Percentiles rank a stretch among this genome's conserved stretches.
These are phyloP conservation scores for Aspiorhynchus laticeps DNA, from an alignment of 2,113 vertebrate species.

Conservation along the genomic window DNA sequence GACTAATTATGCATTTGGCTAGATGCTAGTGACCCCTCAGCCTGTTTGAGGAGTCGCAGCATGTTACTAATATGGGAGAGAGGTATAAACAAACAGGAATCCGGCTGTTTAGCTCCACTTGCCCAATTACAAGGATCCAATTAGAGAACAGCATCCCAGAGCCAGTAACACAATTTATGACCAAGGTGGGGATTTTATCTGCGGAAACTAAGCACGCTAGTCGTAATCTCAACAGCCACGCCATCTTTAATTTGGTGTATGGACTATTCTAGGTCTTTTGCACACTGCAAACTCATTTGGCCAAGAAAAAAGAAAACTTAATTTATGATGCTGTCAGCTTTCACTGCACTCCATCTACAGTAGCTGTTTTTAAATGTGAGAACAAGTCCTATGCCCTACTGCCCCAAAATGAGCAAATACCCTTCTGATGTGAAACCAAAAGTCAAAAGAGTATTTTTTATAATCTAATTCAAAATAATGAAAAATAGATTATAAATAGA, in stretches of 20 bases:
- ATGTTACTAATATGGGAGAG: constrained; percentile 60
- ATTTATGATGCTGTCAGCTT: constrained; percentile 22
- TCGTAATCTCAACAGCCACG: constrained; percentile 41
- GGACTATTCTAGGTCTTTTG: constrained; percentile 24
- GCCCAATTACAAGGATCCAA: constrained; percentile 64
- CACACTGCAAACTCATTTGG: constrained; percentile 32
- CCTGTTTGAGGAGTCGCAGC: constrained; percentile 59
- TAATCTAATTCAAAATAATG: too few relatives aligned
- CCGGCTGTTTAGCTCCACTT: constrained; percentile 60
- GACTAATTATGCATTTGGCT: constrained; percentile 58
- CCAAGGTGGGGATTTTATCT: constrained; percentile 43
- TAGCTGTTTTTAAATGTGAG: not conserved
- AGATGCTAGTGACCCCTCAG: constrained; percentile 46
- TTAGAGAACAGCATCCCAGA: constrained; percentile 61
- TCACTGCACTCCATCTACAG: not conserved
- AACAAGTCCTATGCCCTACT: not conserved
- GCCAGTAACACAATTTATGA: constrained; percentile 57
- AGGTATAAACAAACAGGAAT: constrained; percentile 66
- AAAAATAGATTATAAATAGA: too few relatives aligned
- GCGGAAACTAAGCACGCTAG: constrained; percentile 30
- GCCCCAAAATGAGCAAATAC: not conserved
- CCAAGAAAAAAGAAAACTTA: constrained; percentile 12
- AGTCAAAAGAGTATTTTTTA: too few relatives aligned
- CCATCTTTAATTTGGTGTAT: constrained; percentile 44
- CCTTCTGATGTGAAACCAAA: not conserved